Percentiles rank a stretch among this genome's conserved stretches.
phyloP scores from a whole-genome alignment of 1,140 invertebrate genomes.

The Zaprionus capensis region DNA sequence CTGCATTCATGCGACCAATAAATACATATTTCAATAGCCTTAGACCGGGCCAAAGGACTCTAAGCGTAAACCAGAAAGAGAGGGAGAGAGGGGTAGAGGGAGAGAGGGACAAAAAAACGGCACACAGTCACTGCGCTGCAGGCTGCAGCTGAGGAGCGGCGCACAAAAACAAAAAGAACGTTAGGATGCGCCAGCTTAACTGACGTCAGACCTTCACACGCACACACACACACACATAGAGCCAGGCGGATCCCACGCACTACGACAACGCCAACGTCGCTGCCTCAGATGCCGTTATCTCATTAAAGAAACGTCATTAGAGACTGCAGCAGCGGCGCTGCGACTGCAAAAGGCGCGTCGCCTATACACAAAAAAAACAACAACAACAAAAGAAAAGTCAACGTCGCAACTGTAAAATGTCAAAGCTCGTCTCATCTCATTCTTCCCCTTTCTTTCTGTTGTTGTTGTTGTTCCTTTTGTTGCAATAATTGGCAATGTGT shows the following conservation, averaged over 20 bases:
- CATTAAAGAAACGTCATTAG: slow-evolving; percentile 54
- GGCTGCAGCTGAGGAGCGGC: slow-evolving; percentile 45
- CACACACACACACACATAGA: slow-evolving; percentile 17
- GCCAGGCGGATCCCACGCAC: slow-evolving; percentile 33
- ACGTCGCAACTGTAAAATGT: slow-evolving; percentile 42
- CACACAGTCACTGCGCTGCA: slow-evolving; percentile 1
- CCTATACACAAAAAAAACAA: slow-evolving; percentile 25
- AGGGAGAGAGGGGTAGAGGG: not conserved
- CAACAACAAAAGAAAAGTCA: slow-evolving; percentile 22
- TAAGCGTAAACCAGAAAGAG: not conserved
- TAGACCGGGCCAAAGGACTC: slow-evolving; percentile 5
- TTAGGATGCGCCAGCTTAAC: slow-evolving; percentile 41
- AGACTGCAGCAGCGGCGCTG: slow-evolving; percentile 40
- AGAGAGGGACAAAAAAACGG: not conserved
- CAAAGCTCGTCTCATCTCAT: slow-evolving; percentile 31
- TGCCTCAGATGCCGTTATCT: slow-evolving; percentile 38
- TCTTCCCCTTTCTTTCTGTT: slow-evolving; percentile 14
- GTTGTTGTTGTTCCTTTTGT: slow-evolving; percentile 28
- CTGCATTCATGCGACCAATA: slow-evolving; percentile 3
- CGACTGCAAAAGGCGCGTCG: slow-evolving; percentile 46
- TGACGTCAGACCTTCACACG: slow-evolving; percentile 47
- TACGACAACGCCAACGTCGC: slow-evolving; percentile 19
- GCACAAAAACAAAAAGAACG: slow-evolving; percentile 32
- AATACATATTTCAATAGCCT: slow-evolving; percentile 6
- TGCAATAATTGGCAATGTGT: slow-evolving; percentile 62